Evolutionary conservation across 1,140 invertebrate species (phyloP).

Genomic region (Rhyzopertha dominica): DNA sequence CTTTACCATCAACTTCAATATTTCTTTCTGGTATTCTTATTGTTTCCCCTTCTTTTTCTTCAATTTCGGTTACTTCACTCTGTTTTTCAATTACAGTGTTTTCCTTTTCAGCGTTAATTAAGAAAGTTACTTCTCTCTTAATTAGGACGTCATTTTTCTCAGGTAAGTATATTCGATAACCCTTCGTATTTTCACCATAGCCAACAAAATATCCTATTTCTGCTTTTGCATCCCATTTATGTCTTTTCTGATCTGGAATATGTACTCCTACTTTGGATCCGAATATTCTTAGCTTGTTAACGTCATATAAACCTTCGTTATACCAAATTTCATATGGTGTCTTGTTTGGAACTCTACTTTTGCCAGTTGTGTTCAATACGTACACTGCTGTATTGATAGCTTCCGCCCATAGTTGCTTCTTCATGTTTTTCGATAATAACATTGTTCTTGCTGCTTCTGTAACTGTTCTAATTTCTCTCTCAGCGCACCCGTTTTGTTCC

Average conservation of each 20-base stretch:
- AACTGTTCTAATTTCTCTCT: conserved; percentile 44
- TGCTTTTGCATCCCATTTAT: conserved; percentile 42
- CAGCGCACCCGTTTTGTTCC: conserved; percentile 49
- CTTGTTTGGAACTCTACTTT: conserved; percentile 30
- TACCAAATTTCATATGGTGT: conserved; percentile 43
- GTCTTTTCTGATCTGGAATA: conserved; percentile 40
- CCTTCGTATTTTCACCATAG: conserved; percentile 40
- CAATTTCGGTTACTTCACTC: too few species aligned
- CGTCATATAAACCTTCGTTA: conserved; percentile 27
- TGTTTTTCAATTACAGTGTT: too few species aligned
- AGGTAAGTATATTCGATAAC: conserved; percentile 30
- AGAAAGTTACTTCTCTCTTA: too few species aligned
- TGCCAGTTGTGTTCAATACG: conserved; percentile 43
- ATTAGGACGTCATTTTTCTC: too few species aligned
- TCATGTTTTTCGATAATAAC: conserved; percentile 28
- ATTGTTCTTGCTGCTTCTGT: conserved; percentile 46
- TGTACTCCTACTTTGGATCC: conserved; percentile 39
- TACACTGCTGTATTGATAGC: conserved; percentile 41
- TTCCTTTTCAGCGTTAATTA: too few species aligned
- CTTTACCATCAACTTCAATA: too few species aligned
- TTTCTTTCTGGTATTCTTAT: too few species aligned
- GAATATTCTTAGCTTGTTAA: conserved; percentile 38
- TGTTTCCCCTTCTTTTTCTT: too few species aligned
- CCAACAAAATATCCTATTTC: conserved; percentile 41
- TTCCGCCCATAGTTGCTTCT: conserved; percentile 43